These are phyloP conservation scores for Acanthosepion lycidas DNA, from an alignment of 2,888 invertebrate genomes.

Conservation along the genomic window DNA sequence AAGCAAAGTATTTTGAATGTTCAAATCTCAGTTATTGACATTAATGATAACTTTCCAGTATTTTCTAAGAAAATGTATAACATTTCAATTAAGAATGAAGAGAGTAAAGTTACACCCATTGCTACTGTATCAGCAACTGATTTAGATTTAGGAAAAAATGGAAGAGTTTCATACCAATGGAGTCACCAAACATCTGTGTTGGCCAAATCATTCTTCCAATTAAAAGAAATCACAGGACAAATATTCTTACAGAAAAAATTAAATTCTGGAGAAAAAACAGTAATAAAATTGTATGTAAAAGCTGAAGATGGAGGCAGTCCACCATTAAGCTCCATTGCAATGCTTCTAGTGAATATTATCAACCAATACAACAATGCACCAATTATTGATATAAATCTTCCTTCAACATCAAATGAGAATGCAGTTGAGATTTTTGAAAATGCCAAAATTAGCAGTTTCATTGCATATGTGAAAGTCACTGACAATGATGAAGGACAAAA, in stretches of 20 bases:
- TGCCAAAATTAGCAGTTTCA: too few relatives aligned
- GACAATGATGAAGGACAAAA: too few relatives aligned
- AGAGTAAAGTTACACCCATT: neutral
- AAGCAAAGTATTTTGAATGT: constrained; percentile 62
- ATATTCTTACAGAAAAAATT: neutral
- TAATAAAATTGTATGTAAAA: too few relatives aligned
- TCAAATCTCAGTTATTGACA: constrained; percentile 82
- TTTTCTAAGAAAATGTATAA: constrained; percentile 80
- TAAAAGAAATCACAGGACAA: neutral
- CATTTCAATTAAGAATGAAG: neutral
- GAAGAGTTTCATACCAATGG: neutral
- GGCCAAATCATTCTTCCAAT: neutral
- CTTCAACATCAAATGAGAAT: too few relatives aligned
- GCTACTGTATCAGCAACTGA: neutral
- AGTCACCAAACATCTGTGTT: neutral
- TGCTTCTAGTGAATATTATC: too few relatives aligned
- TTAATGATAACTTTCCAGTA: constrained; percentile 97
- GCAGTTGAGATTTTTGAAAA: too few relatives aligned
- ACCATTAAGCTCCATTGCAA: too few relatives aligned
- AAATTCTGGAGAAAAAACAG: too few relatives aligned
- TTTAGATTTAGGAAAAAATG: neutral
- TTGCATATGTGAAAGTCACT: too few relatives aligned
- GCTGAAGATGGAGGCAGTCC: too few relatives aligned
- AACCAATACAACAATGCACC: too few relatives aligned
- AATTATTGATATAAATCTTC: too few relatives aligned